Evolutionary conservation across 2,797 vertebrate genomes (phyloP), one percentile per base, ranked within the genome.

Genomic region (Alosa sapidissima): DNA sequence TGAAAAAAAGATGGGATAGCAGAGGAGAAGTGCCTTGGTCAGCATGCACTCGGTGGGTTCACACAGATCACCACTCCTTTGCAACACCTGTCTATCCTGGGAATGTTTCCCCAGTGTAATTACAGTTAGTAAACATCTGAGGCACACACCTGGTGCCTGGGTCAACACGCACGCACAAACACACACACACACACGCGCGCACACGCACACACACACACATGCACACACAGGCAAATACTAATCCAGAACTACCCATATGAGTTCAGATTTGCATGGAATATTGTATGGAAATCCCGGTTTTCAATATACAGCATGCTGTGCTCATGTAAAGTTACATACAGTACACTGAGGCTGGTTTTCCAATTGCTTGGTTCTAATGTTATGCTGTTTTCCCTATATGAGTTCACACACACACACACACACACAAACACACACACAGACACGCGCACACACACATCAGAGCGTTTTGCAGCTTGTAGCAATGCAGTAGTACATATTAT

Each of bases 31-130:
- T 78, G 72, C 72, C 21, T 78, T 9, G 41, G 72, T 78, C 72
- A 78, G 41, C 41, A 45, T 47, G 5, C 19, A 41, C 33, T 21
- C 7, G n/a, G 1, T 47, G 41, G 72, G 72, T 78, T 78, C 72
- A 45, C 72, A 78, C 36, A 78, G 36, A 78, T 78, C n/a, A 45
- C 72, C 1, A 5, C 14, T 47, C 5, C 72, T 78, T 19, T 19
- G 14, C 16, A 78, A 90, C 87, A 13, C 83, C 83, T 81, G 82
- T 86, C 89, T 87, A 24, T n/a, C 86, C 88, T 89, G 90, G 90
- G 90, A 93, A 91, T 84, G 85, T 83, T 92, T 92, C 89, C 85
- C 75, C 82, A 21, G 8, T 19, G 81, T 92, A 92, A 92, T 93
- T 91, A 87, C 86, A 89, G 89, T 91, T 92, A 91, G 91, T 85